These are phyloP conservation scores for Choreutis nemorana DNA, from an alignment of 2,888 invertebrate species.

Conservation along the genomic window DNA sequence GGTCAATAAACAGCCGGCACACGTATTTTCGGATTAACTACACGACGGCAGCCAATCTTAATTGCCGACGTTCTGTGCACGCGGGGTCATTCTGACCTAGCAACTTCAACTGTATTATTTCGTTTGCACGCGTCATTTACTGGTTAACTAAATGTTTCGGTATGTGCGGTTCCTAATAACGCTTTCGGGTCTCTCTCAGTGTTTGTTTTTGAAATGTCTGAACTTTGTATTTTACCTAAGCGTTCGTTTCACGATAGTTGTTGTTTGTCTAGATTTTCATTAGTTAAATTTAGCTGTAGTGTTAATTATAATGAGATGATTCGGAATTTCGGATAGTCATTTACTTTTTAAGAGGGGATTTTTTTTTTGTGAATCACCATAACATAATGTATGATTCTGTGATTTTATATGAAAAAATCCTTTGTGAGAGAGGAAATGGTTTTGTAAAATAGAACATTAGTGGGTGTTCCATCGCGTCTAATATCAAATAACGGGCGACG, in stretches of 20 bases:
- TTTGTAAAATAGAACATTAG: conserved; percentile 34
- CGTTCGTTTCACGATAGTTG: no score
- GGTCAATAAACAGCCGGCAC: conserved; percentile 57
- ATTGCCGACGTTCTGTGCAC: conserved; percentile 41
- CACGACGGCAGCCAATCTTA: conserved; percentile 57
- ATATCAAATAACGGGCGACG: conserved; percentile 43
- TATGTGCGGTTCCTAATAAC: conserved; percentile 13
- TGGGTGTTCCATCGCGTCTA: conserved; percentile 50
- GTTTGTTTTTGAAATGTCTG: not conserved
- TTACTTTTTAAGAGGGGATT: conserved; percentile 4
- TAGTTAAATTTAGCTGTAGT: no score
- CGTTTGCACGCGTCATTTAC: conserved; percentile 41
- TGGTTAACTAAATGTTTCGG: conserved; percentile 28
- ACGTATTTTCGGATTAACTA: conserved; percentile 63
- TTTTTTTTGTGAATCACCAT: no score
- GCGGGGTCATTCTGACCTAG: conserved; percentile 40
- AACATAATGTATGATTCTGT: conserved; percentile 57
- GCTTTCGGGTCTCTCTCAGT: not conserved
- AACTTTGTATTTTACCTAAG: not conserved
- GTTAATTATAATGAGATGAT: no score
- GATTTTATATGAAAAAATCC: no score
- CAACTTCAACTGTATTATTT: conserved; percentile 50
- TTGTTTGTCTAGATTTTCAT: no score
- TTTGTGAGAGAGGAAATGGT: not conserved
- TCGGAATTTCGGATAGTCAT: conserved; percentile 5